These are phyloP conservation scores for Dryococelus australis DNA, from an alignment of 2,888 invertebrate genomes.

Conservation along the genomic window DNA sequence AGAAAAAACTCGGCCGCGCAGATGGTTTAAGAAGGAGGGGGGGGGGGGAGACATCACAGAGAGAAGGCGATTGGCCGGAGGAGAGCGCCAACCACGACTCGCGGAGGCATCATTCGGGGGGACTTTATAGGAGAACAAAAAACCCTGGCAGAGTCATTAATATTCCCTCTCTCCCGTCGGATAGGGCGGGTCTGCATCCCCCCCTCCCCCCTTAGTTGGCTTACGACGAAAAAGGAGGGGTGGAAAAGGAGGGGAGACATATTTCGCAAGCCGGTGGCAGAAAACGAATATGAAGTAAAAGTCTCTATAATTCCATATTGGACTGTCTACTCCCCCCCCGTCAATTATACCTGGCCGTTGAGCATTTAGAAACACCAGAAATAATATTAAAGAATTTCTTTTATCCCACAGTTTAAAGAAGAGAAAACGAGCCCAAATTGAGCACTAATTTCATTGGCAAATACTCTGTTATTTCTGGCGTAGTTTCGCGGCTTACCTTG, in stretches of 20 bases:
- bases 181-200: not conserved
- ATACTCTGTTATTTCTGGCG: too few species aligned
- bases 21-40: not conserved
- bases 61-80: not conserved
- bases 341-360: too few species aligned
- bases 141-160: not conserved
- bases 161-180: slow-evolving; percentile 4
- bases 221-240: not conserved
- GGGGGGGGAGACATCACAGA: too few species aligned
- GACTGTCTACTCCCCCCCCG: too few species aligned
- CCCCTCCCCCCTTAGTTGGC: not conserved
- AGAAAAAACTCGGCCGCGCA: not conserved
- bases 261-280: not conserved
- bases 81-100: not conserved
- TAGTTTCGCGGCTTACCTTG: too few species aligned
- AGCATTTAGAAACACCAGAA: too few species aligned
- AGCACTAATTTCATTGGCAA: too few species aligned
- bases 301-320: too few species aligned
- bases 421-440: too few species aligned
- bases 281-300: not conserved
- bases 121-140: slow-evolving; percentile 3
- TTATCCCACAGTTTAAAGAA: too few species aligned
- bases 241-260: not conserved
- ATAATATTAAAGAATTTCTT: too few species aligned
- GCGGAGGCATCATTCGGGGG: not conserved